Base-by-base conservation (phyloP, 2,113 vertebrate species). In the Alligator mississippiensis region DNA sequence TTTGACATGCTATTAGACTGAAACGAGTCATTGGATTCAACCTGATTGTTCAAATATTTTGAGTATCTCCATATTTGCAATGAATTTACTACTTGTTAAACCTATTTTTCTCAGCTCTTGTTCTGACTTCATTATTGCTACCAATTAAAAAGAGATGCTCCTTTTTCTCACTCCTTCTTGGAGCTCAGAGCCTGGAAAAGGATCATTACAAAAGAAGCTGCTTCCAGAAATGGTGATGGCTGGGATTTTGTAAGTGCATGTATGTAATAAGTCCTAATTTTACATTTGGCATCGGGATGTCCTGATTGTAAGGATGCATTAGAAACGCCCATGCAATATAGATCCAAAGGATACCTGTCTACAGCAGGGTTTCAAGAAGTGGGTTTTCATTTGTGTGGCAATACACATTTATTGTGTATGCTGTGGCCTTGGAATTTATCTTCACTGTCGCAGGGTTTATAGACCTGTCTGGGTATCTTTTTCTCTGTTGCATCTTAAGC, bases 21-120 rank as follows among this genome's bases (percentile, higher is more conserved):
- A 47, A 47, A 47, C 47, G 9, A 47, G 47, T 47, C 47, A 47
- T 47, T 47, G 47, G 47, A 47, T 47, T 47, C 47, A 47, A 87
- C 77, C 82, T 90, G 95, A 92, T 82, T 93, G 82, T 74, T 57
- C 80, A 90, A 96, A 92, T 93, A 93, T 90, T 87, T 90, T 87
- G 57, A 7, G 54, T 28, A n/a, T 30, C 54, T 74, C 85, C 57
- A 3, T 28, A n/a, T 30, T 38, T 74, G 84, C 57, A 3, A 89
- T 86, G 89, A 93, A 84, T 77, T 89, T 80, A 38, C 83, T 82
- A 95, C 95, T 90, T 85, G 68, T 93, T 90, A 92, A 66, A 80
- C 57, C 30, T 55, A 19, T 89, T 87, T 92, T 68, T 70, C 63
- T 64, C 75, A 89, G 85, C 77, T 85, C 87, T 83, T 91, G 86